These are phyloP conservation scores for Danio kyathit DNA, from an alignment of 2,797 vertebrate genomes.

Conservation along the genomic window DNA sequence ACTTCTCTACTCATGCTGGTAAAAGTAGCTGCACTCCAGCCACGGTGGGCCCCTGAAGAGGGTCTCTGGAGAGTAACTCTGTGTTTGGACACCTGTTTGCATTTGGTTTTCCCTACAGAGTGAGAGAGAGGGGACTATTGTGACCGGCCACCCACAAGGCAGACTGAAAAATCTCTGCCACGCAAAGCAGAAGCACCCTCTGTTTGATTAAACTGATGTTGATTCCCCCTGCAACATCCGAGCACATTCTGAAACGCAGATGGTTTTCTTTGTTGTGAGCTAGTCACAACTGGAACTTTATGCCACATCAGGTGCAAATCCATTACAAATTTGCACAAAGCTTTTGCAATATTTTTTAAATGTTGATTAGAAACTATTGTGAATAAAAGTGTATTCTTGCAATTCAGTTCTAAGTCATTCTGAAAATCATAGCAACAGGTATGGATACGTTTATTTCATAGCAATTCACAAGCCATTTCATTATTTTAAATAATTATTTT, in stretches of 20 bases:
- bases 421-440: too few relatives aligned
- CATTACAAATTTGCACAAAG: too few relatives aligned
- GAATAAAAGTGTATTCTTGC: too few relatives aligned
- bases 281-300: slow-evolving; percentile 12
- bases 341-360: too few relatives aligned
- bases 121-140: slow-evolving; percentile 51
- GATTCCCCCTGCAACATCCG: not conserved
- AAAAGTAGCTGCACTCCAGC: slow-evolving; percentile 50
- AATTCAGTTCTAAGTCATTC: too few relatives aligned
- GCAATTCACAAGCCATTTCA: too few relatives aligned
- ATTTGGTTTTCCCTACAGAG: slow-evolving; percentile 56
- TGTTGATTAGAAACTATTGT: too few relatives aligned
- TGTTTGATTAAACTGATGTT: not conserved
- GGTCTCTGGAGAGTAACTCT: slow-evolving; percentile 48
- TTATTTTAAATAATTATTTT: too few relatives aligned
- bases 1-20: slow-evolving; percentile 42
- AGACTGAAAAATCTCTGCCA: slow-evolving; percentile 12
- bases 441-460: too few relatives aligned
- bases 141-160: slow-evolving; percentile 64
- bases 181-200: slow-evolving; percentile 26
- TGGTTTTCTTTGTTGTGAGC: not conserved
- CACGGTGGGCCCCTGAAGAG: slow-evolving; percentile 47
- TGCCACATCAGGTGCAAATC: not conserved
- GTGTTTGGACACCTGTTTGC: slow-evolving; percentile 71
- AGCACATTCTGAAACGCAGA: not conserved